Percentiles rank a stretch among this genome's conserved stretches.
Conservation (phyloP, 2,888 invertebrate species). For the Rhagonycha fulva region DNA sequence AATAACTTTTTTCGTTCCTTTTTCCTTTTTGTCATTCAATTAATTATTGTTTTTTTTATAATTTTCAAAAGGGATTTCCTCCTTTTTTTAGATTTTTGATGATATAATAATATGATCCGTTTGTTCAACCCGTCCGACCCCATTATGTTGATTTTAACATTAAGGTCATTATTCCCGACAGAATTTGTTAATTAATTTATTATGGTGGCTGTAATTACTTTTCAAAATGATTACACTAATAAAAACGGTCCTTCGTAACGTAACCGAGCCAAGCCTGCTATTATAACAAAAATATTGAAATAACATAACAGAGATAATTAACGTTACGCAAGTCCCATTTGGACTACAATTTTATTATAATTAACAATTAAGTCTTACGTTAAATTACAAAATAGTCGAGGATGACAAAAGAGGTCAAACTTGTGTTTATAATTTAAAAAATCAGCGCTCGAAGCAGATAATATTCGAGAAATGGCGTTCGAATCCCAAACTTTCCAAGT, state of each 20-base stretch:
- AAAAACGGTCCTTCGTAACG: not conserved
- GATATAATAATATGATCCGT: not conserved
- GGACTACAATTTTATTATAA: not conserved
- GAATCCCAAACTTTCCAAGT: not conserved
- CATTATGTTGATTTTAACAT: not conserved
- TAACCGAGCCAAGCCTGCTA: not conserved
- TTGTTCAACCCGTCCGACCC: not conserved
- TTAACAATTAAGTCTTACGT: not conserved
- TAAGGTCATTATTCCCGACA: not conserved
- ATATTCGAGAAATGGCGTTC: not conserved
- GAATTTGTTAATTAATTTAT: not conserved
- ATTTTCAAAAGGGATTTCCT: not conserved
- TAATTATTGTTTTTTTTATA: too few relatives aligned
- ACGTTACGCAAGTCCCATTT: not conserved
- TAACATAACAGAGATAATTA: not conserved
- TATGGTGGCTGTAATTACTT: not conserved
- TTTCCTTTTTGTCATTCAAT: too few relatives aligned
- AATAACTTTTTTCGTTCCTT: too few relatives aligned
- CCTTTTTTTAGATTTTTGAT: not conserved
- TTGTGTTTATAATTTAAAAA: not conserved
- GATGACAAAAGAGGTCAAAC: not conserved
- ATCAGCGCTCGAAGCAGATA: not conserved
- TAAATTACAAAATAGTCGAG: not conserved
- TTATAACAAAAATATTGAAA: not conserved
- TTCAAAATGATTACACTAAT: not conserved